Conservation (phyloP, 2,113 vertebrate genomes). For the Phrynosoma platyrhinos region DNA sequence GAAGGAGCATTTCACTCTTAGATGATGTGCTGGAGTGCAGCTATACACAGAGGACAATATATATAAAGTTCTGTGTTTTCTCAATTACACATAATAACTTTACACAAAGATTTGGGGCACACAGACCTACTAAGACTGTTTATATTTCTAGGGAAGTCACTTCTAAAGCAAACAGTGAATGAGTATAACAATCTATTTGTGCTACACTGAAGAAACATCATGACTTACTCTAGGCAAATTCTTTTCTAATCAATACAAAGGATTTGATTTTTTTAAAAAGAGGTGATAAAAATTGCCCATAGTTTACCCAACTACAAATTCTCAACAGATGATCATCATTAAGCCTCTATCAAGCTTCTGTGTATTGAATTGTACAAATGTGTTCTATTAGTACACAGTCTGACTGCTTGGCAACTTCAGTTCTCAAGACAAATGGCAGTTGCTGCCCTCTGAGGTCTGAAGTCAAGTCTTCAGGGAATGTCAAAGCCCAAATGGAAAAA, state of each 20-base stretch:
- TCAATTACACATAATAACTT: background rate
- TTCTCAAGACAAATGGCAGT: slow-evolving; percentile 84
- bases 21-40: no score
- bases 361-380: slow-evolving; percentile 75
- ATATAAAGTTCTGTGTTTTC: background rate
- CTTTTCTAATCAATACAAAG: slow-evolving; percentile 65
- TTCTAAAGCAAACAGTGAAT: slow-evolving; percentile 28
- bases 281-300: slow-evolving; percentile 77
- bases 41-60: background rate
- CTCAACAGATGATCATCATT: slow-evolving; percentile 83
- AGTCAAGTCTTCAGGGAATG: slow-evolving; percentile 84
- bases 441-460: slow-evolving; percentile 84
- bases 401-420: slow-evolving; percentile 80
- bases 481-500: slow-evolving; percentile 79
- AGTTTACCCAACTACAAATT: slow-evolving; percentile 74
- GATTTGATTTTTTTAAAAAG: slow-evolving; percentile 68
- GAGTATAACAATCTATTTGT: slow-evolving; percentile 37
- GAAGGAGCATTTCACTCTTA: background rate
- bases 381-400: slow-evolving; percentile 80
- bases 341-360: slow-evolving; percentile 69
- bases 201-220: slow-evolving; percentile 37
- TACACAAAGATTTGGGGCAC: background rate
- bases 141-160: background rate
- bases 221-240: slow-evolving; percentile 46
- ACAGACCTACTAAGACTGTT: background rate